Conservation (phyloP, 2,797 vertebrate species). For the Clamator glandarius region DNA sequence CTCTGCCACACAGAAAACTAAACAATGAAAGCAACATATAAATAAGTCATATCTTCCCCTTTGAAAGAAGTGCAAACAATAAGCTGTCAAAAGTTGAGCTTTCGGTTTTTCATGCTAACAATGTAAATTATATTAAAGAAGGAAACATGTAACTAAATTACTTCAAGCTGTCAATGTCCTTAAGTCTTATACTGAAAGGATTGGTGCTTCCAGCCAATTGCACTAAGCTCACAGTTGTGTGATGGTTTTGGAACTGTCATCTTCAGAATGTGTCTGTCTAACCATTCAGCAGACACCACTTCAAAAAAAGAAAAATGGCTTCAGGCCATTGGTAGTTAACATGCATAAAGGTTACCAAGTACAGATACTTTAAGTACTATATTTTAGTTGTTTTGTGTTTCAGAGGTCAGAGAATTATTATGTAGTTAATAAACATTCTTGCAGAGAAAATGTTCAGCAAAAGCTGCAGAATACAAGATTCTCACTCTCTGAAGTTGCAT, state of each 20-base stretch:
- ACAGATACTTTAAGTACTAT: neutral
- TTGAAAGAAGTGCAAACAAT: neutral
- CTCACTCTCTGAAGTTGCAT: neutral
- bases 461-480: neutral
- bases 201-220: neutral
- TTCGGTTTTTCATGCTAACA: neutral
- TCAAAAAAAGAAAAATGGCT: neutral
- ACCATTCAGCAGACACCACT: neutral
- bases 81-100: neutral
- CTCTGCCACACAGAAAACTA: neutral
- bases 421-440: neutral
- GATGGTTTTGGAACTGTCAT: neutral
- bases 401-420: neutral
- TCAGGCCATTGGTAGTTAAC: conserved; percentile 10
- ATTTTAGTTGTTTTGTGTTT: conserved; percentile 8
- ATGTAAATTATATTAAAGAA: neutral
- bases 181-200: neutral
- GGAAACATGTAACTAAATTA: neutral
- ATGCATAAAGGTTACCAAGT: neutral
- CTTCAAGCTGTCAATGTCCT: neutral
- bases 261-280: neutral
- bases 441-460: neutral
- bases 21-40: neutral
- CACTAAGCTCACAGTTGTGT: neutral
- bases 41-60: neutral